phyloP scores from a whole-genome alignment of 2,888 invertebrate genomes.

The Phania funesta region DNA sequence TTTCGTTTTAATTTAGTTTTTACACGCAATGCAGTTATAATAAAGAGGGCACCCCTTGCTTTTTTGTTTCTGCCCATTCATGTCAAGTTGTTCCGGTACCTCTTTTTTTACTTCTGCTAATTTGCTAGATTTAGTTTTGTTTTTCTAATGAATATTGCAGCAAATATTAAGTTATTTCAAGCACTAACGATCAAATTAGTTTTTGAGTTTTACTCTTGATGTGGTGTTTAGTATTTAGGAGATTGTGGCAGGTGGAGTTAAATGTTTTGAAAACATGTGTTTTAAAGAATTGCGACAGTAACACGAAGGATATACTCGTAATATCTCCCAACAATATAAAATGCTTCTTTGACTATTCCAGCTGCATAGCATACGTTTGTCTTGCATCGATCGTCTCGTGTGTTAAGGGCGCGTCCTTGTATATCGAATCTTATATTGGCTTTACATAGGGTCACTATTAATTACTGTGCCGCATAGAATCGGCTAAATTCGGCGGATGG shows the following conservation, averaged over 20 bases:
- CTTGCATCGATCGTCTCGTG: too few species aligned
- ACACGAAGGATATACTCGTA: too few species aligned
- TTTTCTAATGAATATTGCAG: constrained; percentile 43
- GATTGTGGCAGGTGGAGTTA: constrained; percentile 20
- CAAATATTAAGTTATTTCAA: constrained; percentile 62
- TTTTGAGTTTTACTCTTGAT: neutral
- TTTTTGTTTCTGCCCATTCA: neutral
- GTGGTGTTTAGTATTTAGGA: neutral
- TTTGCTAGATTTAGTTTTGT: constrained; percentile 28
- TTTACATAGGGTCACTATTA: too few species aligned
- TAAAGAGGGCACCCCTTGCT: constrained; percentile 3
- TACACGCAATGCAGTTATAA: constrained; percentile 65
- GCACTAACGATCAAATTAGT: constrained; percentile 52
- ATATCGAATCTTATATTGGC: too few species aligned
- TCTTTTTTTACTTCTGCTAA: neutral
- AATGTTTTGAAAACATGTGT: constrained; percentile 42
- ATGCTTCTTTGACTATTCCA: too few species aligned
- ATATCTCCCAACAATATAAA: too few species aligned
- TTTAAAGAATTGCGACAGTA: constrained; percentile 16
- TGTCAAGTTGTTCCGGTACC: constrained; percentile 19
- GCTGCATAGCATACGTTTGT: too few species aligned
- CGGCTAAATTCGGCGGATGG: too few species aligned
- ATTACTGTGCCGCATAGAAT: too few species aligned
- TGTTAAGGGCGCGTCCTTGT: too few species aligned
- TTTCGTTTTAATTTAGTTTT: constrained; percentile 59